phyloP scores from a whole-genome alignment of 2,888 invertebrate genomes.

The Athetis lepigone region DNA sequence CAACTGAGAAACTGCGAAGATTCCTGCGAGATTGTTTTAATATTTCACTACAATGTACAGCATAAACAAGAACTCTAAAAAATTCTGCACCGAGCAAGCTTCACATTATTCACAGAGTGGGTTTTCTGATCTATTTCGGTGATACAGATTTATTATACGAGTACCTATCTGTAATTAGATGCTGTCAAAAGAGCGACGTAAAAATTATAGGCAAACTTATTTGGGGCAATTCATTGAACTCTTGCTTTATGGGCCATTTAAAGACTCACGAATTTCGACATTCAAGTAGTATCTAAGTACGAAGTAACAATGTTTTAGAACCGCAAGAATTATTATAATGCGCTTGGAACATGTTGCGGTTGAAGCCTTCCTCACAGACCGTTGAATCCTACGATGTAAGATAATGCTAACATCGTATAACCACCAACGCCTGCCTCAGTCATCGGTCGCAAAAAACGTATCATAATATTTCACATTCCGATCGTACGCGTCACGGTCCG shows the following conservation, averaged over 20 bases:
- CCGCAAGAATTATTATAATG: conserved; percentile 37
- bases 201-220: conserved; percentile 1
- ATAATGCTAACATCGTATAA: conserved; percentile 12
- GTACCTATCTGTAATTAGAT: conserved; percentile 18
- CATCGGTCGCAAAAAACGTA: conserved; percentile 31
- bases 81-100: neutral
- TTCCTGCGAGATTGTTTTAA: neutral
- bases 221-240: conserved; percentile 8
- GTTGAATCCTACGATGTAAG: conserved; percentile 10
- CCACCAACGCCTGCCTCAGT: conserved; percentile 1
- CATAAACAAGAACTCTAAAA: no score
- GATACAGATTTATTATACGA: conserved; percentile 13
- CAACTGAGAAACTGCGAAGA: neutral
- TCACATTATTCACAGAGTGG: neutral
- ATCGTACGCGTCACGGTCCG: conserved; percentile 29
- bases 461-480: conserved; percentile 48
- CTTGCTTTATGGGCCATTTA: neutral
- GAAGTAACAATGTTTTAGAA: conserved; percentile 29
- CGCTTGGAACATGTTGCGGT: conserved; percentile 42
- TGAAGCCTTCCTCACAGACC: conserved; percentile 13
- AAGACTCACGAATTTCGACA: conserved; percentile 2
- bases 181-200: conserved; percentile 10
- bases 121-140: neutral
- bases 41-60: neutral
- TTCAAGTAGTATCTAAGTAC: conserved; percentile 11